A percentile compares a stretch with the other conserved stretches of the same genome.
These are phyloP conservation scores for Heliconius melpomene DNA, from an alignment of 1,140 invertebrate genomes.

Conservation along the genomic window DNA sequence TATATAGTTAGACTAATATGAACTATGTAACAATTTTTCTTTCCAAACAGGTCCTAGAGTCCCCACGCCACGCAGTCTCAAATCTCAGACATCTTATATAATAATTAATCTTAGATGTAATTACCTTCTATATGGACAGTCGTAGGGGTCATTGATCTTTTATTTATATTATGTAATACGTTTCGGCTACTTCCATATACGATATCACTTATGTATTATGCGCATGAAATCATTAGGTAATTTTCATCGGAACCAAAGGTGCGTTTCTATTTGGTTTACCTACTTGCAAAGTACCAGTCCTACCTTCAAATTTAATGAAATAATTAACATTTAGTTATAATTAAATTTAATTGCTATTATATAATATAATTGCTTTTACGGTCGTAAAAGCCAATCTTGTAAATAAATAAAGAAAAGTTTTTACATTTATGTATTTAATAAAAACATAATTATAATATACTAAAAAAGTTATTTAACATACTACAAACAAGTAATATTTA, in stretches of 20 bases:
- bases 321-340: too few species aligned
- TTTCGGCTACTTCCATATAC: not conserved
- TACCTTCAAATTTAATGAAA: too few species aligned
- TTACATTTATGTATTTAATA: not conserved
- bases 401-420: too few species aligned
- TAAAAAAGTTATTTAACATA: not conserved
- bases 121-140: conserved; percentile 23
- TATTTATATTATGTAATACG: conserved; percentile 39
- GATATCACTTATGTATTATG: not conserved
- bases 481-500: not conserved
- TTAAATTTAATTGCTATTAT: too few species aligned
- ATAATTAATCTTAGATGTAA: conserved; percentile 32
- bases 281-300: too few species aligned
- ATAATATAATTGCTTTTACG: too few species aligned
- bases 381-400: too few species aligned
- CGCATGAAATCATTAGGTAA: not conserved
- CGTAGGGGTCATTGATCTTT: conserved; percentile 42
- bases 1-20: not conserved
- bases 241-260: not conserved
- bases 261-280: not conserved
- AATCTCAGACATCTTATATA: conserved; percentile 40
- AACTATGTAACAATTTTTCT: conserved; percentile 5
- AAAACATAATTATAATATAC: not conserved
- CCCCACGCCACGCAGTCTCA: conserved; percentile 46
- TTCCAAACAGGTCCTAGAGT: conserved; percentile 32